Evolutionary conservation across 2,113 vertebrate species (phyloP), one percentile per base, ranked within the genome.

Genomic region (Oncorhynchus tshawytscha): DNA sequence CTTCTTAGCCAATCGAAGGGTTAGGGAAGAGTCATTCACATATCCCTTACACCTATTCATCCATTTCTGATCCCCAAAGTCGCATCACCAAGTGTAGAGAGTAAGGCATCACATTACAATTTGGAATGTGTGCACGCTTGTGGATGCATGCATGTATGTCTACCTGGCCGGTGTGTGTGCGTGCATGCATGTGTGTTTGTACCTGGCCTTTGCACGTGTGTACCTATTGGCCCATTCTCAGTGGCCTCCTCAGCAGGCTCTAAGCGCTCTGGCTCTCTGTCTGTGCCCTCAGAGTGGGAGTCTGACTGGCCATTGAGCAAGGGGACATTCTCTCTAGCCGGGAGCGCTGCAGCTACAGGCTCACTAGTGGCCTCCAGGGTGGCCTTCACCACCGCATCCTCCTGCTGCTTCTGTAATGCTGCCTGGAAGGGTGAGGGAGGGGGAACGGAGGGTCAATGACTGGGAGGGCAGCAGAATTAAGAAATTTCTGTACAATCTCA

Each of bases 401-500:
- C 92, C 82, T 97, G 96, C 72, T 98, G 97, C 69, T 96, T 98
- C 92, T 98, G 97, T 76, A 99, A 89, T 31, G 96, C 96, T 54
- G 96, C 98, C 98, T 99, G 71, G n/a, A 81, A 85, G 39, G 39
- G 39, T 45, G 39, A 45, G 39, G 39, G 39, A 45, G 39, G 24
- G 2, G 24, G 24, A 29, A 45, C 27, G 65, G 22, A 25, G 9
- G 22, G 65, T 29, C 24, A 29, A 25, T 13, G 24, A 31, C 65
- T 25, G 7, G 13, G 22, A 64, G 4, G 20, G 12, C 24, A 25
- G 51, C 51, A 16, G 51, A 54, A 18, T 18, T 54, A 54, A 54
- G 51, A 54, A 1, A 54, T 54, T 18, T 4, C 51, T 54, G 16
- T 54, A 54, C 4, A 54, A 15, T 54, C 12, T 54, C 51, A 5